These are phyloP conservation scores for Hypomecis atomaria DNA, from an alignment of 2,888 invertebrate species.

Conservation along the genomic window DNA sequence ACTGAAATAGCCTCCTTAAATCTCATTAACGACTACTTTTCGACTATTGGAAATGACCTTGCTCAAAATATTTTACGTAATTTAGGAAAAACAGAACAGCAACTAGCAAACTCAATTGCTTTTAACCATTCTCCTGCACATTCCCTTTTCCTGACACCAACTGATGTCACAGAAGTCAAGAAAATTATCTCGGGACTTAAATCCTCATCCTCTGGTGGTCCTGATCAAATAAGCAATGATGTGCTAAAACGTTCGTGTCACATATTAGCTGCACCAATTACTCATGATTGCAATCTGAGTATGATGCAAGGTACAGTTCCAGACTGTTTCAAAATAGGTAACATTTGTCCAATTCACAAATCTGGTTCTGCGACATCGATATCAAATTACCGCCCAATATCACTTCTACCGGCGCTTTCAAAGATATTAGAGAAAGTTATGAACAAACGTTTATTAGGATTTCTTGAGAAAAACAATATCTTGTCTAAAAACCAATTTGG, in stretches of 20 bases:
- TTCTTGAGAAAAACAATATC: background rate
- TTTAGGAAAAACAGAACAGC: background rate
- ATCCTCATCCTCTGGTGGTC: background rate
- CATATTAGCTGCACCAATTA: background rate
- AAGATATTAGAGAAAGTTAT: conserved; percentile 11
- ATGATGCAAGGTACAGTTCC: conserved; percentile 1
- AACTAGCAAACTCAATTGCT: conserved; percentile 2
- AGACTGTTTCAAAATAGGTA: background rate
- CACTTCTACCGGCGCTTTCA: background rate
- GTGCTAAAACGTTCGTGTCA: background rate
- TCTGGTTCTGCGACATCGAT: background rate
- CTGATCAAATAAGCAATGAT: conserved; percentile 8
- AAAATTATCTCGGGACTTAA: conserved; percentile 1
- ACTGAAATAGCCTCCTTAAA: conserved; percentile 1
- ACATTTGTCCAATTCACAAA: conserved; percentile 1
- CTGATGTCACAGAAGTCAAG: background rate
- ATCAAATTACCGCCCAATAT: conserved; percentile 6
- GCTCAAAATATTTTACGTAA: conserved; percentile 7
- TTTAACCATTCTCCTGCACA: background rate
- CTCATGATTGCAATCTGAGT: conserved; percentile 5
- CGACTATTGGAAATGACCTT: conserved; percentile 5
- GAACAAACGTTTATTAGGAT: conserved; percentile 6
- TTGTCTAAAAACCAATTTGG: conserved; percentile 6
- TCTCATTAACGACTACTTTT: conserved; percentile 5
- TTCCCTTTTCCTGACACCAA: conserved; percentile 2